phyloP scores from a whole-genome alignment of 2,888 invertebrate species.

The Dynastes tityus region DNA sequence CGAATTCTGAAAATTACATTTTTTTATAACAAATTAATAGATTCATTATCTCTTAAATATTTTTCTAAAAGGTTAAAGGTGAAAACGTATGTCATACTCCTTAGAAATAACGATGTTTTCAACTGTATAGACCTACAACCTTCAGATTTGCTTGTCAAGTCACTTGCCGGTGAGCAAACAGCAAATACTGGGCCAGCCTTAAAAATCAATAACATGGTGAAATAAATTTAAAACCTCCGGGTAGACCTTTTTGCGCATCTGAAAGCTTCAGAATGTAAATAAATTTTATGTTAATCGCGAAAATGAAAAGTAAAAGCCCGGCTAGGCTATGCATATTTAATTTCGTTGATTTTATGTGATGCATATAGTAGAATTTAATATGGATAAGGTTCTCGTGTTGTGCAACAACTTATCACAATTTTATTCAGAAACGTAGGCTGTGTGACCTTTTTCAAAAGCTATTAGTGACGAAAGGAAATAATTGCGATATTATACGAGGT shows the following conservation, averaged over 20 bases:
- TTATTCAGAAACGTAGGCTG: constrained; percentile 32
- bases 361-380: constrained; percentile 3
- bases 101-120: background rate
- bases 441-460: constrained; percentile 42
- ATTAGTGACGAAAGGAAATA: constrained; percentile 40
- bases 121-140: background rate
- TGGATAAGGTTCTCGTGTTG: constrained; percentile 23
- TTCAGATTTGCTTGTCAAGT: background rate
- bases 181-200: constrained; percentile 5
- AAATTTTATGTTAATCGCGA: background rate
- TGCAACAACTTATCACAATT: constrained; percentile 28
- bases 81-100: background rate
- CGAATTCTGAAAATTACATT: constrained; percentile 82
- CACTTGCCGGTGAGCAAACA: background rate
- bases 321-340: background rate
- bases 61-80: background rate
- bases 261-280: background rate
- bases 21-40: too few species aligned
- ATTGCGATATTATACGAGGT: constrained; percentile 15
- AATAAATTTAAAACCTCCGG: background rate
- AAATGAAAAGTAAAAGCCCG: background rate
- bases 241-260: background rate
- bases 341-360: background rate
- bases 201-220: constrained; percentile 5
- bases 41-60: too few species aligned